Conservation (phyloP, 2,113 vertebrate species). For the Acrocephalus kingi region DNA sequence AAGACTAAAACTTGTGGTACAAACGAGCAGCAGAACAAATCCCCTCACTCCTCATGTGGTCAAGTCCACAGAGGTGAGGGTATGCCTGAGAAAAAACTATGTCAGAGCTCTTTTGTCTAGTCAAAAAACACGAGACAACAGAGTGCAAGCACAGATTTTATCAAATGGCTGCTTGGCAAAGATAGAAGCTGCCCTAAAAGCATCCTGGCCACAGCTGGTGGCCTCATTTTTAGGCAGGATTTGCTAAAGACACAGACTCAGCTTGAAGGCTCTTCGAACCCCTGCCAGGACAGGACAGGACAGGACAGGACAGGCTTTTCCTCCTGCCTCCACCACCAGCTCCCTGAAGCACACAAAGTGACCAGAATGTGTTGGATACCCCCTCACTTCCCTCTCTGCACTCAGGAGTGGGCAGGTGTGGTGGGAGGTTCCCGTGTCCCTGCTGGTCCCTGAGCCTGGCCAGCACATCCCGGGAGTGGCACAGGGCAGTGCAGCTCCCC, state of each 20-base stretch:
- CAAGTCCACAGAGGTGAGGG: background rate
- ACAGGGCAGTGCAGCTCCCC: background rate
- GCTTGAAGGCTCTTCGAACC: background rate
- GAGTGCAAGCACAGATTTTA: background rate
- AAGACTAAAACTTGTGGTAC: background rate
- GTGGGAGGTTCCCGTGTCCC: background rate
- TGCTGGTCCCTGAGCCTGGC: background rate
- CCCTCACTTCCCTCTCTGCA: accelerated
- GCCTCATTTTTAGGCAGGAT: background rate
- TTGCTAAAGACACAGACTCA: background rate
- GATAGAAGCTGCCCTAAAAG: background rate
- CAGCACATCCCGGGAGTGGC: background rate
- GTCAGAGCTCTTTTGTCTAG: background rate
- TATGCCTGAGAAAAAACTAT: background rate
- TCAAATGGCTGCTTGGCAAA: background rate
- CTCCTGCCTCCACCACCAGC: background rate
- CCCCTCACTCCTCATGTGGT: too few species aligned
- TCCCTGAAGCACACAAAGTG: background rate
- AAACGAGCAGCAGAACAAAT: background rate
- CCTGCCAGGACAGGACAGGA: background rate
- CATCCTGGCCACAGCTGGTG: background rate
- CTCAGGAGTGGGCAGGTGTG: accelerated
- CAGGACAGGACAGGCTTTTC: background rate
- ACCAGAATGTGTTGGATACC: background rate
- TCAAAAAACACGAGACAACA: background rate